Conservation (phyloP, 2,113 vertebrate species). For the Alosa alosa region DNA sequence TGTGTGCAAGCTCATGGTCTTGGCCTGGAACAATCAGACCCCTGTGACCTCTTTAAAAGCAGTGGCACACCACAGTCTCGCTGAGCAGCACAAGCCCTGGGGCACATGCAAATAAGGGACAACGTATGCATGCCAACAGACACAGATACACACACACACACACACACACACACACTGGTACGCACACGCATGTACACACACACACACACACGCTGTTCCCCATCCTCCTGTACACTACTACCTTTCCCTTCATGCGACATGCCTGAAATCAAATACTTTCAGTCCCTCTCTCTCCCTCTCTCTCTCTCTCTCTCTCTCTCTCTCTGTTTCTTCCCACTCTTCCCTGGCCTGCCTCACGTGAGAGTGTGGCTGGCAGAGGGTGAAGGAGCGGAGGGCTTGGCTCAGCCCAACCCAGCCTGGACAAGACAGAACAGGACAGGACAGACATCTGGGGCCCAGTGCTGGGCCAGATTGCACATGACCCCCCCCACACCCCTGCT, state of each 20-base stretch:
- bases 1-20: background rate
- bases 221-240: background rate
- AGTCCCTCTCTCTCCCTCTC: no score
- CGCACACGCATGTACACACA: no score
- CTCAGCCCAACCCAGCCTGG: background rate
- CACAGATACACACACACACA: background rate
- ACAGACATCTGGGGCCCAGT: constrained; percentile 35
- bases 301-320: no score
- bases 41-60: background rate
- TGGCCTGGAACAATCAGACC: background rate
- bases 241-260: background rate
- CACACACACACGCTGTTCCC: background rate
- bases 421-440: background rate
- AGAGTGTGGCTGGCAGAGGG: background rate
- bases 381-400: background rate
- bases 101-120: background rate
- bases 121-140: background rate
- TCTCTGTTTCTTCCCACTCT: background rate
- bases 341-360: background rate
- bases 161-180: background rate
- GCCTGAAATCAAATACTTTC: background rate
- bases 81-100: background rate
- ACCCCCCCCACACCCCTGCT: constrained; percentile 7
- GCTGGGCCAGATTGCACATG: constrained; percentile 52
- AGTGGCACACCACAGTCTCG: background rate